phyloP scores from a whole-genome alignment of 2,113 vertebrate species.

The Empidonax alnorum region DNA sequence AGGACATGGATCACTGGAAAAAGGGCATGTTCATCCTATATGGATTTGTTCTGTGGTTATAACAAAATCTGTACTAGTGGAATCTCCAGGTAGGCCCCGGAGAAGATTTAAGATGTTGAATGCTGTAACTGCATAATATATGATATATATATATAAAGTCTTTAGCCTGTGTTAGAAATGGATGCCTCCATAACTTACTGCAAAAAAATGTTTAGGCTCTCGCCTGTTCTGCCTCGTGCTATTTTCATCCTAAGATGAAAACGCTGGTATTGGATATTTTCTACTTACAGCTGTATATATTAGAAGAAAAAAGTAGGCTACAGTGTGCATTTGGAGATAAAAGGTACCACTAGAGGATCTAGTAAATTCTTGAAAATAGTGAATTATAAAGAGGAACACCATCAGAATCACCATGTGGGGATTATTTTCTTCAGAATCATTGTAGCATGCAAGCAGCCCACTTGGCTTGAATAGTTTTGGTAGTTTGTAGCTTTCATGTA shows the following conservation, averaged over 20 bases:
- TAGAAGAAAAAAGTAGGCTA: constrained; percentile 14
- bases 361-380: not conserved
- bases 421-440: not conserved
- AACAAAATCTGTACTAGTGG: not conserved
- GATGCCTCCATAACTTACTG: not conserved
- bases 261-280: not conserved
- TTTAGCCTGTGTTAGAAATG: not conserved
- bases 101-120: not conserved
- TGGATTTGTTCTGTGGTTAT: not conserved
- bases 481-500: not conserved
- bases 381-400: not conserved
- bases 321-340: not conserved
- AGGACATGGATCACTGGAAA: not conserved
- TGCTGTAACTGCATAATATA: not conserved
- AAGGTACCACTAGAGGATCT: not conserved
- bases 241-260: not conserved
- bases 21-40: not conserved
- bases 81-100: not conserved
- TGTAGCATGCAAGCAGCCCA: not conserved
- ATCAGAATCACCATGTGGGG: not conserved
- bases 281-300: constrained; percentile 3
- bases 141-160: not conserved
- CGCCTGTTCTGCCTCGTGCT: not conserved
- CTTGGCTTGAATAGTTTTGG: not conserved
- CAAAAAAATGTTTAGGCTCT: constrained; percentile 1